Conservation (phyloP, 2,797 vertebrate genomes). For the Manis crassicaudata region DNA sequence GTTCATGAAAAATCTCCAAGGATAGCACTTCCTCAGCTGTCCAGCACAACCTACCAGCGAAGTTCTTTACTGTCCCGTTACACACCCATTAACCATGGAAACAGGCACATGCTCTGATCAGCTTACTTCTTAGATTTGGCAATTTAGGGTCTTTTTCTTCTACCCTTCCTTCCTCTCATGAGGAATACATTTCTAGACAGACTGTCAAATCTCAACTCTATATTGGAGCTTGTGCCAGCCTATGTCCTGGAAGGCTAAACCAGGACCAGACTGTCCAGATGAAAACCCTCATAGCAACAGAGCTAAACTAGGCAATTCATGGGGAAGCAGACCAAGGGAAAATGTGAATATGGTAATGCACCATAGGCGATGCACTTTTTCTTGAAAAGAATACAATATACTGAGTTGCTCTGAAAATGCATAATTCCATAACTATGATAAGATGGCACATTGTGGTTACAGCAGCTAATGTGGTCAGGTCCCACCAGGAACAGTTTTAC, state of each 20-base stretch:
- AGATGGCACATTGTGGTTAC: too few species aligned
- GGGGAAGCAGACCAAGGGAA: not conserved
- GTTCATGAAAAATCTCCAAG: not conserved
- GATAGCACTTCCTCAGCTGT: not conserved
- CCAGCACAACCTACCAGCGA: not conserved
- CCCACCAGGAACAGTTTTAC: not conserved
- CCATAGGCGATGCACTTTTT: not conserved
- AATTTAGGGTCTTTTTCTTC: not conserved
- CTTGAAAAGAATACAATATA: not conserved
- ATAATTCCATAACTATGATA: not conserved
- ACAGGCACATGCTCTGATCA: not conserved
- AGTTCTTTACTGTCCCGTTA: not conserved
- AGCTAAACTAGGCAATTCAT: not conserved
- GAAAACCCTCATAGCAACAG: not conserved
- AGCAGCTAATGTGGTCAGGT: not conserved
- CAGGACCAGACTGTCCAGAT: not conserved
- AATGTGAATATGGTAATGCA: not conserved
- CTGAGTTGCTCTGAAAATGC: not conserved
- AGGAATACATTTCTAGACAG: not conserved
- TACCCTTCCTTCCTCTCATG: not conserved
- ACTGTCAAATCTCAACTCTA: not conserved
- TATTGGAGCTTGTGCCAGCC: not conserved
- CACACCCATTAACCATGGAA: not conserved
- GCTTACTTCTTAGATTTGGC: not conserved
- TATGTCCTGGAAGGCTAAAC: not conserved